phyloP scores from a whole-genome alignment of 1,140 invertebrate species.

The Pseudomyrmex concolor region DNA sequence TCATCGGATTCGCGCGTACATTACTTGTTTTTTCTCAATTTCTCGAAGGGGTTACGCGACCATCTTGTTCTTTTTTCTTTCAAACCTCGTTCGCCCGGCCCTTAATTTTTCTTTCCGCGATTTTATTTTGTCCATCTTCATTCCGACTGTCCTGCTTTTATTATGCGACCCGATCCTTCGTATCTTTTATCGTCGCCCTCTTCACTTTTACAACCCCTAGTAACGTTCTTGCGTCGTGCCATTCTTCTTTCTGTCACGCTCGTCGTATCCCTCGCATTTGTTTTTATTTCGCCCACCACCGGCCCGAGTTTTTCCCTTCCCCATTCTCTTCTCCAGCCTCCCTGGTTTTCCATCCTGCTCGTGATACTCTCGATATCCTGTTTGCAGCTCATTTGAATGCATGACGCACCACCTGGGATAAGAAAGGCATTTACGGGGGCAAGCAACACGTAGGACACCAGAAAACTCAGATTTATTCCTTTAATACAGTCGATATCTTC shows the following conservation, averaged over 20 bases:
- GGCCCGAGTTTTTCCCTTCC: background rate
- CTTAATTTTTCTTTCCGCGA: slow-evolving; percentile 36
- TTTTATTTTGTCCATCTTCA: slow-evolving; percentile 4
- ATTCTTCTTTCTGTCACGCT: slow-evolving; percentile 30
- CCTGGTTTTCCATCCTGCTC: slow-evolving; percentile 2
- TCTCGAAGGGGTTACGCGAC: background rate
- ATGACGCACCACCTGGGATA: slow-evolving; percentile 69
- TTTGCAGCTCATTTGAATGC: slow-evolving; percentile 76
- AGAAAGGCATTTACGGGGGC: slow-evolving; percentile 61
- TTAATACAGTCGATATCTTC: slow-evolving; percentile 69
- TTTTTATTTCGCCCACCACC: slow-evolving; percentile 48
- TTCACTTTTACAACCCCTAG: slow-evolving; percentile 31
- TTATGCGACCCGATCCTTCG: background rate
- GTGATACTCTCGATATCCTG: slow-evolving; percentile 72
- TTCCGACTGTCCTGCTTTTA: slow-evolving; percentile 16
- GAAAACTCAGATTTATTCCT: slow-evolving; percentile 73
- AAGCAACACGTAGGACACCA: slow-evolving; percentile 71
- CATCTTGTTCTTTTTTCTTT: background rate
- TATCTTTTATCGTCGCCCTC: slow-evolving; percentile 10
- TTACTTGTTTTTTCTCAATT: slow-evolving; percentile 14
- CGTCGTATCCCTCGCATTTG: slow-evolving; percentile 13
- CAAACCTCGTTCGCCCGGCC: background rate
- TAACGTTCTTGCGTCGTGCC: background rate
- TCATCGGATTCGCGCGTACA: background rate
- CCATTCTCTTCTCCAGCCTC: background rate